These are phyloP conservation scores for Dicranocentrus wangi DNA, from an alignment of 2,888 invertebrate species.

Conservation along the genomic window DNA sequence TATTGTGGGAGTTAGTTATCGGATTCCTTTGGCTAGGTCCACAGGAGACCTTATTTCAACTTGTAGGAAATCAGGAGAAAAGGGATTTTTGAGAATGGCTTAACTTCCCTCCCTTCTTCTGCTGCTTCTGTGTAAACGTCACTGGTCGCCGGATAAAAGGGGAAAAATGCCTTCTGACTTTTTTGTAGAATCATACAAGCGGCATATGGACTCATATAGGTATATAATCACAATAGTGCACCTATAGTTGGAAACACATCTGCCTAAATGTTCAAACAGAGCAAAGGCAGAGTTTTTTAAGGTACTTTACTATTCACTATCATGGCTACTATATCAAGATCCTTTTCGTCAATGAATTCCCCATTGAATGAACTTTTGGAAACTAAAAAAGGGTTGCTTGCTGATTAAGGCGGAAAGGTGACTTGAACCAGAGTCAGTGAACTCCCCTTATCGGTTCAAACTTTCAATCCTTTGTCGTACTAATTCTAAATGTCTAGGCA, in stretches of 20 bases:
- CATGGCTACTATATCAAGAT: too few species aligned
- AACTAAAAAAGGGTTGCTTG: conserved; percentile 10
- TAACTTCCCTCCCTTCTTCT: neutral
- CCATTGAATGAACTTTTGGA: neutral
- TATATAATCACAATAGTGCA: neutral
- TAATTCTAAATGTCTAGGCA: too few species aligned
- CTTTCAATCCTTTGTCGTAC: too few species aligned
- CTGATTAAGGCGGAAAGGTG: conserved; percentile 4
- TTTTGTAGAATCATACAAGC: neutral
- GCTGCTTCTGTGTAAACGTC: too few species aligned
- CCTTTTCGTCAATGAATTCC: neutral
- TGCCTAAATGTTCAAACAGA: neutral
- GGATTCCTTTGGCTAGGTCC: neutral
- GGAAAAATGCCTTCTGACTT: too few species aligned
- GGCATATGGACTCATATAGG: neutral
- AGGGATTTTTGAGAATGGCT: conserved; percentile 32
- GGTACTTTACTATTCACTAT: neutral
- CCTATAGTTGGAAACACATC: neutral
- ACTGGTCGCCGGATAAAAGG: too few species aligned
- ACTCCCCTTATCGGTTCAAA: neutral
- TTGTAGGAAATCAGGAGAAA: neutral
- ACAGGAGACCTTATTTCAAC: neutral
- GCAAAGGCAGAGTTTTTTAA: neutral
- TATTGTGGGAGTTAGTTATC: neutral
- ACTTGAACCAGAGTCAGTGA: neutral